phyloP scores from a whole-genome alignment of 2,797 vertebrate species.

The Taenioides sp. region DNA sequence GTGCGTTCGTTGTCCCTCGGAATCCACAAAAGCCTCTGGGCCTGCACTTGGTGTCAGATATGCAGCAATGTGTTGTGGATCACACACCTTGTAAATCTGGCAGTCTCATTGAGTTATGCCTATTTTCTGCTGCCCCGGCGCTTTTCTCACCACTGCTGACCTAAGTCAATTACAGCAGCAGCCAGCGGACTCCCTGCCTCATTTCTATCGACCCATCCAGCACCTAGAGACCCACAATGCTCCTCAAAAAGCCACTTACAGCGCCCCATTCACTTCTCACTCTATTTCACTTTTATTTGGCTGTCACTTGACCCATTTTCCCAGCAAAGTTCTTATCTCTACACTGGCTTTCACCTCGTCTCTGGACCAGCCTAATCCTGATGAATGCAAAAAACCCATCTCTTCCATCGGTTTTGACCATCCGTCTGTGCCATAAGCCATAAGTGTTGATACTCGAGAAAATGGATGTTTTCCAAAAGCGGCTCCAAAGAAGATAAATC shows the following conservation, averaged over 20 bases:
- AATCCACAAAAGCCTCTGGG: constrained; percentile 26
- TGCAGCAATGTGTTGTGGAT: constrained; percentile 57
- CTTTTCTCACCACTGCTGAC: constrained; percentile 58
- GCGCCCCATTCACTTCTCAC: constrained; percentile 42
- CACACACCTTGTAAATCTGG: constrained; percentile 62
- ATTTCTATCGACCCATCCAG: constrained; percentile 62
- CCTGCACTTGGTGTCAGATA: constrained; percentile 40
- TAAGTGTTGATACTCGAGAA: constrained; percentile 25
- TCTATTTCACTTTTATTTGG: constrained; percentile 54
- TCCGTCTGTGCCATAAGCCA: constrained; percentile 28
- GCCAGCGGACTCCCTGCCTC: constrained; percentile 39
- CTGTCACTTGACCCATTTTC: constrained; percentile 24
- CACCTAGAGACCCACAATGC: constrained; percentile 27
- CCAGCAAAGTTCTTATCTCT: constrained; percentile 30
- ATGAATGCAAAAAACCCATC: constrained; percentile 38
- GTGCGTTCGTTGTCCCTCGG: constrained; percentile 42
- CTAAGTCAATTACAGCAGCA: constrained; percentile 67
- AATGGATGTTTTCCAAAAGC: constrained; percentile 45
- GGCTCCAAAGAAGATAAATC: constrained; percentile 50
- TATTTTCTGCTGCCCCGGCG: constrained; percentile 63
- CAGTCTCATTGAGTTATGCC: constrained; percentile 62
- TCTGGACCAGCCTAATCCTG: constrained; percentile 40
- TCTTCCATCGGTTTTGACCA: constrained; percentile 21
- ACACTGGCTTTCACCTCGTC: constrained; percentile 20
- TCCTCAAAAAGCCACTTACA: constrained; percentile 41